Evolutionary conservation across 2,113 vertebrate genomes (phyloP).

Genomic region (Clarias batrachus): DNA sequence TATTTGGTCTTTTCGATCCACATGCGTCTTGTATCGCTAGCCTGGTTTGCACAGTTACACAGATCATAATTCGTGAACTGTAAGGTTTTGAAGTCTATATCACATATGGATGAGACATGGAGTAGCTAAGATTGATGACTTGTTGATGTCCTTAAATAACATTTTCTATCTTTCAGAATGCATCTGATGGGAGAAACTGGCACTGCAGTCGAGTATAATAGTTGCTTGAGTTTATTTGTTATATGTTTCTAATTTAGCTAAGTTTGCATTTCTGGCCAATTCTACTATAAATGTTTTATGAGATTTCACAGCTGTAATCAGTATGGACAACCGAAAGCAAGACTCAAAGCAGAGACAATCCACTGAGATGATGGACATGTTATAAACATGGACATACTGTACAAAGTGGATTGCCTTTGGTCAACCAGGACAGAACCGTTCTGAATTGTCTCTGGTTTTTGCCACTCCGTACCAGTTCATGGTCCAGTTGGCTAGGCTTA

Average conservation of each 20-base stretch:
- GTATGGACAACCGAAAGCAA: slow-evolving; percentile 43
- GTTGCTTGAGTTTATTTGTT: not conserved
- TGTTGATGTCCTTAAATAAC: not conserved
- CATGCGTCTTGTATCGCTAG: slow-evolving; percentile 32
- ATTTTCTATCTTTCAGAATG: not conserved
- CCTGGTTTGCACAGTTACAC: no score
- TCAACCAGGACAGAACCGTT: slow-evolving; percentile 37
- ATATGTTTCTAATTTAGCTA: not conserved
- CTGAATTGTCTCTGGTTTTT: slow-evolving; percentile 60
- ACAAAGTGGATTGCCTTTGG: slow-evolving; percentile 35
- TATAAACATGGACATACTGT: not conserved
- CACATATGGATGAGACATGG: slow-evolving; percentile 38
- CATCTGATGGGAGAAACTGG: not conserved
- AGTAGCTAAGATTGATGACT: not conserved
- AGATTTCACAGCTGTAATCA: slow-evolving; percentile 44
- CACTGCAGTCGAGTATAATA: not conserved
- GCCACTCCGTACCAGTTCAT: slow-evolving; percentile 59
- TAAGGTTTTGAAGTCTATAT: not conserved
- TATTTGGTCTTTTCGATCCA: no score
- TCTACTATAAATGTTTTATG: not conserved
- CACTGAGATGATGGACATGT: slow-evolving; percentile 8
- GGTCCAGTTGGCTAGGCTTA: slow-evolving; percentile 54
- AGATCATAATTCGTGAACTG: no score
- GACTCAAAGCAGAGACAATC: slow-evolving; percentile 38
- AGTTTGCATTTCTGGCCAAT: not conserved